These are phyloP conservation scores for Patella depressa DNA, from an alignment of 2,888 invertebrate species.

Conservation along the genomic window DNA sequence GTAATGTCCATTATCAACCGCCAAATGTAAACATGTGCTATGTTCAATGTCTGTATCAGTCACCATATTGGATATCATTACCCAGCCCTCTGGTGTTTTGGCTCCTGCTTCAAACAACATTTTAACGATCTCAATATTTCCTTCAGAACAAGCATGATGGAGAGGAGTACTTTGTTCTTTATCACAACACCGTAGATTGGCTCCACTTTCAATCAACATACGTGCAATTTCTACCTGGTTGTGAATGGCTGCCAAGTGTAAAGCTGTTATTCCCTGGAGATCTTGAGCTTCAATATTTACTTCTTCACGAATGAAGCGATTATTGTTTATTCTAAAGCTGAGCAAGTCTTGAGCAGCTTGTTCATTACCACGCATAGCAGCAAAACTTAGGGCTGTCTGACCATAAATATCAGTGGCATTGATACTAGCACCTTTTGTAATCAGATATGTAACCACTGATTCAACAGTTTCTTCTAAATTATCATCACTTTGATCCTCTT, in stretches of 20 bases:
- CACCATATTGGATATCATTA: constrained; percentile 74
- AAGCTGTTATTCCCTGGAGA: constrained; percentile 82
- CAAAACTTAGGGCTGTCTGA: constrained; percentile 83
- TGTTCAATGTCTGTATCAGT: constrained; percentile 85
- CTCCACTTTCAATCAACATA: constrained; percentile 76
- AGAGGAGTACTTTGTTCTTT: constrained; percentile 79
- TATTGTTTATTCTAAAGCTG: constrained; percentile 66
- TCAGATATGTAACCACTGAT: constrained; percentile 59
- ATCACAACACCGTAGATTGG: constrained; percentile 74
- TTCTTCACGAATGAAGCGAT: constrained; percentile 68
- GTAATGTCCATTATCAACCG: constrained; percentile 88
- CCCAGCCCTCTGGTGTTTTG: constrained; percentile 74
- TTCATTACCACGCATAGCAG: constrained; percentile 82
- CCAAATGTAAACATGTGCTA: constrained; percentile 87
- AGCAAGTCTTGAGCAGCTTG: constrained; percentile 82
- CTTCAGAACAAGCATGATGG: constrained; percentile 86
- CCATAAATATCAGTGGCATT: constrained; percentile 77
- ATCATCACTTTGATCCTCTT: background rate
- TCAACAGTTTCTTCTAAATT: constrained; percentile 23
- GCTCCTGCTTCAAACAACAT: constrained; percentile 80
- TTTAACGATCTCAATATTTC: constrained; percentile 71
- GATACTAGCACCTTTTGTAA: constrained; percentile 75
- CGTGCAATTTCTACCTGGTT: constrained; percentile 60
- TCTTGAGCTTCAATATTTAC: constrained; percentile 79
- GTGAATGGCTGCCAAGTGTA: constrained; percentile 75